These are phyloP conservation scores for Pandion haliaetus DNA, from an alignment of 2,113 vertebrate genomes.

Conservation along the genomic window DNA sequence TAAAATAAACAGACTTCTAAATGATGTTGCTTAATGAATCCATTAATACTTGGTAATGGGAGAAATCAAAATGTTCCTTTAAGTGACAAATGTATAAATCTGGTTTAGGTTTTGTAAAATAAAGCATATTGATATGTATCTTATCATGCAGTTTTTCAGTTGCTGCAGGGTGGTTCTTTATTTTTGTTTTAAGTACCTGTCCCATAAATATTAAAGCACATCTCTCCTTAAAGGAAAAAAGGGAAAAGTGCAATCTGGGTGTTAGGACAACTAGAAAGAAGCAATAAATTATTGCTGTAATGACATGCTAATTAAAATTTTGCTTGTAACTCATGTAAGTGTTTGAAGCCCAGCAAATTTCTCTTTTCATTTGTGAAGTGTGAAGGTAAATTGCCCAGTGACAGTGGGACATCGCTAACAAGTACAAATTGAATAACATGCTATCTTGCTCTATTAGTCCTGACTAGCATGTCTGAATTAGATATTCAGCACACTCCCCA, in stretches of 20 bases:
- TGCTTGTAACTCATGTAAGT: slow-evolving; percentile 98
- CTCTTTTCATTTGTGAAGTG: slow-evolving; percentile 94
- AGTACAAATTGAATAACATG: slow-evolving; percentile 90
- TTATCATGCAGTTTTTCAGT: background rate
- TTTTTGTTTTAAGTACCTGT: slow-evolving; percentile 32
- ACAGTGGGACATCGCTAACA: slow-evolving; percentile 84
- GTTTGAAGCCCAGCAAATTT: slow-evolving; percentile 89
- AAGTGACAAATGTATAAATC: background rate
- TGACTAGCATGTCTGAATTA: slow-evolving; percentile 79
- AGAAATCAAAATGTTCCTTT: background rate
- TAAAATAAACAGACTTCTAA: background rate
- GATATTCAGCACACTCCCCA: slow-evolving; percentile 79
- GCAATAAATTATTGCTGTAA: slow-evolving; percentile 91
- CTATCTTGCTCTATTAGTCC: slow-evolving; percentile 81
- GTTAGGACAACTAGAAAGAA: slow-evolving; percentile 82
- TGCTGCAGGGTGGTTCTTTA: background rate
- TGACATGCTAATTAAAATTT: slow-evolving; percentile 99
- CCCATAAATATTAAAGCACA: slow-evolving; percentile 55
- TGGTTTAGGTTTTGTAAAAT: background rate
- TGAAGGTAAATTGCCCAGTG: slow-evolving; percentile 90
- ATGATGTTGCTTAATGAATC: background rate
- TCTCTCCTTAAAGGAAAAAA: background rate
- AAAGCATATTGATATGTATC: background rate
- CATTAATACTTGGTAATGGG: background rate
- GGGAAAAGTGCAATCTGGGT: slow-evolving; percentile 74